Percentiles rank a stretch among this genome's conserved stretches.
These are phyloP conservation scores for Pygocentrus nattereri DNA, from an alignment of 2,797 vertebrate species.

Conservation along the genomic window DNA sequence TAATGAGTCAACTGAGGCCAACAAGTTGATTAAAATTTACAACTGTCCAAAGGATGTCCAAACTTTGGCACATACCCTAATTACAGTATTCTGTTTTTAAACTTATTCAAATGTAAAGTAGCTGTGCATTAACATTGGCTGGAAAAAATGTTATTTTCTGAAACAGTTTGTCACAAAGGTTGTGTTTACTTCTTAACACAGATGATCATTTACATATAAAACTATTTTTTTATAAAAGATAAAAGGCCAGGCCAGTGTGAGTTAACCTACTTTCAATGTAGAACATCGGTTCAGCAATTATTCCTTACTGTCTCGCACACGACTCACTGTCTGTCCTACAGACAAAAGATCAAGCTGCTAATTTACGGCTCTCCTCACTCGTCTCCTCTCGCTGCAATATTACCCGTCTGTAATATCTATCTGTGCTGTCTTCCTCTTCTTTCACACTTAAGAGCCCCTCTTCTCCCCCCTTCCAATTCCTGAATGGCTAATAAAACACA, in stretches of 20 bases:
- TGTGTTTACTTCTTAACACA: too few relatives aligned
- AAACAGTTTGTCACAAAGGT: too few relatives aligned
- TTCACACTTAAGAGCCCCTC: conserved; percentile 44
- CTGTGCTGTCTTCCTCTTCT: conserved; percentile 62
- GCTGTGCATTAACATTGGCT: too few relatives aligned
- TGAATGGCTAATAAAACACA: conserved; percentile 74
- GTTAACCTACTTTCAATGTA: neutral
- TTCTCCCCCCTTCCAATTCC: conserved; percentile 58
- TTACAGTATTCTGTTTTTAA: too few relatives aligned
- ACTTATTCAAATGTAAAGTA: too few relatives aligned
- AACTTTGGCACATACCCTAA: too few relatives aligned
- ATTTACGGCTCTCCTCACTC: conserved; percentile 70
- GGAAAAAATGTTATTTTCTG: too few relatives aligned
- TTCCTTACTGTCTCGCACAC: conserved; percentile 18
- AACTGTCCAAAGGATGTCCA: too few relatives aligned
- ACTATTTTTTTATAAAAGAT: neutral
- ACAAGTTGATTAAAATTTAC: too few relatives aligned
- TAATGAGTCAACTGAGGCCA: too few relatives aligned
- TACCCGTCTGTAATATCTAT: conserved; percentile 70
- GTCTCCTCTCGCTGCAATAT: conserved; percentile 63
- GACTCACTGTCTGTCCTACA: conserved; percentile 32
- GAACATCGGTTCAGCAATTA: conserved; percentile 13
- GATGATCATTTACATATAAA: too few relatives aligned
- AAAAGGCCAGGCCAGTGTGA: neutral
- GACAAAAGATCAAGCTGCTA: conserved; percentile 65